Base-by-base conservation (phyloP, 2,797 vertebrate species). In the Alexandromys oeconomus region DNA sequence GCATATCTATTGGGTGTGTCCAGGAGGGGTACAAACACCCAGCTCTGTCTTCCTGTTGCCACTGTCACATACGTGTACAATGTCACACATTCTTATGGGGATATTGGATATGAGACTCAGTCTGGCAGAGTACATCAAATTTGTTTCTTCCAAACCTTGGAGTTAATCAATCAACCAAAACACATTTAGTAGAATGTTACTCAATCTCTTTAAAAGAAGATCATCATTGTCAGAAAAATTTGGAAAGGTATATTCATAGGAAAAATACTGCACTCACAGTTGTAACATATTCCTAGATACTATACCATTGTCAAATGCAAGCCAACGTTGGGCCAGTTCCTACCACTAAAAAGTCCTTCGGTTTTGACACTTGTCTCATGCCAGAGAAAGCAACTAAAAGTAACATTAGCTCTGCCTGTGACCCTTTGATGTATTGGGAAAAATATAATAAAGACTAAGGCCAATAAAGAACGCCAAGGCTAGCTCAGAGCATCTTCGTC, bases 261-360 rank as follows among this genome's bases (percentile, higher is more conserved):
- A 10, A 86, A 96, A 92, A 67, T 9, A 43, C 57, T 37, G 61
- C 2, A 2, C 37, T 91, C 74, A 84, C 2, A 88, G 57, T 79
- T 93, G 19, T 34, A 89, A 77, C 79, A 87, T 71, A 65, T 87
- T 69, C 80, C 82, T 89, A 94, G 81, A 86, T 94, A 92, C 69
- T 90, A 76, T 77, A n/a, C 46, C 79, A 69, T 65, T 23, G 69
- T 74, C 87, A 86, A n/a, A 79, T 37, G 8, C n/a, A 91, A 94
- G 73, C 29, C 86, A 93, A 87, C 3, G 1, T 7, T 57, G 31
- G 67, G 31, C 10, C 74, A 84, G 31, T 74, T 79, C 29, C n/a
- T 37, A 27, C 6, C 43, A 71, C 37, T 87, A 89, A 94, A 92
- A 79, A 84, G 57, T 29, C 78, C 54, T 61, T 71, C 34, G 51